Conservation (phyloP, 2,888 invertebrate species). For the Dasypolia templi region DNA sequence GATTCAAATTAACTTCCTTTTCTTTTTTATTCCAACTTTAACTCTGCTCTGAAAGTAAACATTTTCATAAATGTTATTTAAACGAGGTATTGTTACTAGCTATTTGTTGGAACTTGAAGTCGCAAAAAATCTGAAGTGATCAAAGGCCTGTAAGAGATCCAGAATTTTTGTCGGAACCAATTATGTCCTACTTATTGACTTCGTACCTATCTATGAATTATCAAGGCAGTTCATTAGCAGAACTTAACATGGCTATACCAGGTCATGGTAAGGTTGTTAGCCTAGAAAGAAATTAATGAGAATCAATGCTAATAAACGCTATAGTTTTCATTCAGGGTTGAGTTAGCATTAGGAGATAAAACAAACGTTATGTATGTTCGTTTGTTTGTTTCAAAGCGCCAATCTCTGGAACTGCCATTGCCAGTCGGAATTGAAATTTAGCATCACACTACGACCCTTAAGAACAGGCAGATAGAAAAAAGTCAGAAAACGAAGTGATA, state of each 20-base stretch:
- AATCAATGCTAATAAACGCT: conserved; percentile 24
- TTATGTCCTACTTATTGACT: not conserved
- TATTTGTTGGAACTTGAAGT: not conserved
- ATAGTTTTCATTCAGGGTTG: conserved; percentile 8
- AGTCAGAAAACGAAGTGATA: no score
- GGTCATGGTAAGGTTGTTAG: conserved; percentile 27
- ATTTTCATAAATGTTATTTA: not conserved
- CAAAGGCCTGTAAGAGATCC: not conserved
- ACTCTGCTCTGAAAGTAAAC: not conserved
- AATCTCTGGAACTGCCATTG: no score
- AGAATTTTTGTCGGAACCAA: not conserved
- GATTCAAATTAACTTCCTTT: no score
- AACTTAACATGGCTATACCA: conserved; percentile 5
- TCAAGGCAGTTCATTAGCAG: conserved; percentile 30
- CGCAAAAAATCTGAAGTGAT: no score
- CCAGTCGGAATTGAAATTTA: no score
- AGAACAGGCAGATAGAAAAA: no score
- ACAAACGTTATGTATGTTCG: conserved; percentile 2
- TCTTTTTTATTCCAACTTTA: no score
- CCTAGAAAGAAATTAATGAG: conserved; percentile 37
- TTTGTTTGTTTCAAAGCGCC: no score
- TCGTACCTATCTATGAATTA: conserved; percentile 1
- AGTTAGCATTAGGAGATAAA: not conserved
- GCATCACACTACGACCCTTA: no score
- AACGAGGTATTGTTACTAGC: not conserved